phyloP scores from a whole-genome alignment of 2,797 vertebrate genomes.

The Sorex maritimensis region DNA sequence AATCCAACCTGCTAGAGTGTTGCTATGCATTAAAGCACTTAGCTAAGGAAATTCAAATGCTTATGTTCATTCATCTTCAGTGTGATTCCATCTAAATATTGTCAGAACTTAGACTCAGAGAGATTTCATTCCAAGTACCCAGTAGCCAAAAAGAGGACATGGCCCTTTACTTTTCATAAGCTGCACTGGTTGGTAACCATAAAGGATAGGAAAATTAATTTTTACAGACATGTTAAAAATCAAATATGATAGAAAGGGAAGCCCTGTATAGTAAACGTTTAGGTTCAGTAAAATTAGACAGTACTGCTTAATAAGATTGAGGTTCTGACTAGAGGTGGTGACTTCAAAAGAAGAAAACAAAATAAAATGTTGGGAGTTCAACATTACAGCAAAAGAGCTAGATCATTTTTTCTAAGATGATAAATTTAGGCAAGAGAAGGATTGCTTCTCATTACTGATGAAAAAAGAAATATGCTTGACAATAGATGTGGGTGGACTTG shows the following conservation, averaged over 20 bases:
- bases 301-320: slow-evolving; percentile 52
- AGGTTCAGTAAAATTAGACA: slow-evolving; percentile 63
- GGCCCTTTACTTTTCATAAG: slow-evolving; percentile 49
- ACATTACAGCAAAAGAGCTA: slow-evolving; percentile 60
- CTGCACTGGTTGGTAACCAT: slow-evolving; percentile 30
- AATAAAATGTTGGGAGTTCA: slow-evolving; percentile 56
- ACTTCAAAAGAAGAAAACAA: slow-evolving; percentile 64
- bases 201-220: slow-evolving; percentile 58
- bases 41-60: slow-evolving; percentile 58
- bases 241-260: slow-evolving; percentile 66
- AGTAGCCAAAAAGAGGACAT: slow-evolving; percentile 35
- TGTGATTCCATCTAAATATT: slow-evolving; percentile 12
- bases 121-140: slow-evolving; percentile 30
- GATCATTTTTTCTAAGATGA: slow-evolving; percentile 75
- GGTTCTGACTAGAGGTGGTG: slow-evolving; percentile 59
- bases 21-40: slow-evolving; percentile 70
- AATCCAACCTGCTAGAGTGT: slow-evolving; percentile 16
- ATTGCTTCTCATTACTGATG: slow-evolving; percentile 78
- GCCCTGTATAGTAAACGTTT: slow-evolving; percentile 54
- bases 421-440: slow-evolving; percentile 82
- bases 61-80: slow-evolving; percentile 61
- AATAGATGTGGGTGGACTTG: slow-evolving; percentile 84
- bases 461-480: slow-evolving; percentile 82
- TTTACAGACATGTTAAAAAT: slow-evolving; percentile 53
- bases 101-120: slow-evolving; percentile 31